These are phyloP conservation scores for Dione vanillae DNA, from an alignment of 2,888 invertebrate species.

Conservation along the genomic window DNA sequence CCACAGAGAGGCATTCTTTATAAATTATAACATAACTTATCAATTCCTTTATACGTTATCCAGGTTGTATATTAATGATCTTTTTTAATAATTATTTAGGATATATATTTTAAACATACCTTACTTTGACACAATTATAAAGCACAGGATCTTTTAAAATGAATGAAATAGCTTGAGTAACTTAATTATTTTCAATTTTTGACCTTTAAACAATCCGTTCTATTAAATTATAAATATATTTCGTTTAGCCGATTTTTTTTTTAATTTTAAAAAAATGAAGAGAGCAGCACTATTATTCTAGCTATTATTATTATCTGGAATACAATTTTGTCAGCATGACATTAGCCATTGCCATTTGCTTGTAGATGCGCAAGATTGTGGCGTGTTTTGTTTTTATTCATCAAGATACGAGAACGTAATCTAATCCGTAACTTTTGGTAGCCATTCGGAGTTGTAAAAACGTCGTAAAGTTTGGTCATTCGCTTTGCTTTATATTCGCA, in stretches of 20 bases:
- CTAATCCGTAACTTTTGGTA: slow-evolving; percentile 40
- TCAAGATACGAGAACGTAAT: slow-evolving; percentile 16
- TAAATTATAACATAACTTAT: slow-evolving; percentile 52
- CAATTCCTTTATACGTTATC: slow-evolving; percentile 22
- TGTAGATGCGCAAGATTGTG: slow-evolving; percentile 19
- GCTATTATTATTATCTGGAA: too few relatives aligned
- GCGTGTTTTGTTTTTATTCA: slow-evolving; percentile 22
- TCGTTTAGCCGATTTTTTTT: too few relatives aligned
- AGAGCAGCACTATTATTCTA: background rate
- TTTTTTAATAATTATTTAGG: background rate
- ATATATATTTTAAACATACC: background rate
- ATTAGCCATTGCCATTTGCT: background rate
- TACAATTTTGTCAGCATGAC: background rate
- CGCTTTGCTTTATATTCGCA: slow-evolving; percentile 54
- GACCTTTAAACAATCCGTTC: too few relatives aligned
- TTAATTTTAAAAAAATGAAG: too few relatives aligned
- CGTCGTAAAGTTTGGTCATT: slow-evolving; percentile 47
- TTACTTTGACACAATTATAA: background rate
- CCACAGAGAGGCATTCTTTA: slow-evolving; percentile 55
- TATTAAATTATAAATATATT: too few relatives aligned
- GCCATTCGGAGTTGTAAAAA: slow-evolving; percentile 35
- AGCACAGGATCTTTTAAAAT: too few relatives aligned
- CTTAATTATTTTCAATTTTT: too few relatives aligned
- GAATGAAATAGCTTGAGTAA: too few relatives aligned
- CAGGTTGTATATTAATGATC: slow-evolving; percentile 18